A percentile compares a stretch with the other conserved stretches of the same genome.
Conservation (phyloP, 2,888 invertebrate species). For the Oscheius sp. region DNA sequence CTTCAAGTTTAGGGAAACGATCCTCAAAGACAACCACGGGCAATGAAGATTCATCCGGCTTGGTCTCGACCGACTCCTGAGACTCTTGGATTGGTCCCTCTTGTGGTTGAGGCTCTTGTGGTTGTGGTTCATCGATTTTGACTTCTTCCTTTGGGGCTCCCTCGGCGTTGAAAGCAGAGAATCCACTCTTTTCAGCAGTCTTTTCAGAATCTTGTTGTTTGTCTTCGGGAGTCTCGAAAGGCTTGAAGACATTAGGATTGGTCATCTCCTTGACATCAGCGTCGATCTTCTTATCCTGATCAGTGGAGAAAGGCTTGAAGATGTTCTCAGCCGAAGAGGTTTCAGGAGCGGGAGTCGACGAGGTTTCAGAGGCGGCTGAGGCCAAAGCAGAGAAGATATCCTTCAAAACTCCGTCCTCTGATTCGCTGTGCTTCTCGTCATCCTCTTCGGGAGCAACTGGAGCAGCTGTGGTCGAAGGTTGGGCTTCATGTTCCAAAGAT, state of each 20-base stretch:
- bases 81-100: too few species aligned
- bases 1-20: conserved; percentile 46
- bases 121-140: neutral
- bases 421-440: conserved; percentile 26
- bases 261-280: neutral
- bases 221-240: conserved; percentile 12
- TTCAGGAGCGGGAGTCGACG: neutral
- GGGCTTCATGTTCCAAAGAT: conserved; percentile 16
- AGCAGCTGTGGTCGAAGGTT: conserved; percentile 5
- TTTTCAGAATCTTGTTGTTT: neutral
- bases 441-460: conserved; percentile 24
- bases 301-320: conserved; percentile 9
- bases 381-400: conserved; percentile 53
- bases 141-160: conserved; percentile 8
- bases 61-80: neutral
- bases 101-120: neutral
- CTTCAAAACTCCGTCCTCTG: conserved; percentile 40
- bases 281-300: conserved; percentile 14
- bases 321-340: conserved; percentile 10
- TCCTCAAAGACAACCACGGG: conserved; percentile 50
- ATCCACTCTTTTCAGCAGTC: conserved; percentile 22
- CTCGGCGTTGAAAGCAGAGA: conserved; percentile 3
- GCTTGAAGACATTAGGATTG: conserved; percentile 4
- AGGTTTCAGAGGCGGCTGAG: neutral
- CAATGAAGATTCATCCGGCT: conserved; percentile 12